Evolutionary conservation across 2,888 invertebrate species (phyloP), one percentile per base, ranked within the genome.

Genomic region (Eupithecia subfuscata): DNA sequence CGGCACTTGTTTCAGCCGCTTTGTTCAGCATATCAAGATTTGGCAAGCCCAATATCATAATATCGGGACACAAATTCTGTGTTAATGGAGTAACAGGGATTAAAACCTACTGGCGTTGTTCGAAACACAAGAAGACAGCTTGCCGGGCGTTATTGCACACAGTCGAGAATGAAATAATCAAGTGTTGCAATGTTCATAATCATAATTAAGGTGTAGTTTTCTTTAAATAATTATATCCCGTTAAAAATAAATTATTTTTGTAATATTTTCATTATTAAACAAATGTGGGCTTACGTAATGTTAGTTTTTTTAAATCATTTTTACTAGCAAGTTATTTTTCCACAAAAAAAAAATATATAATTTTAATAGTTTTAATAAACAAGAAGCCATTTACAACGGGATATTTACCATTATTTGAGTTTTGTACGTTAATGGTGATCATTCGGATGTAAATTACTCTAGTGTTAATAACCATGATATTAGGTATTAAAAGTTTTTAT

Each of bases 31-130:
- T 63, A n/a, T 82, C 87, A 1, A n/a, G 71, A 4, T 80, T 83
- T 9, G 89, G 89, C 6, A 84, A 83, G 0, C 80, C 79, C 2
- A 82, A 85, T 67, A 84, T 90, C 12, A 40, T 82, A 3, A 25
- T 84, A 16, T 74, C 75, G 0, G 88, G 90, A 0, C 85, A 84
- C 77, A 88, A 82, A 37, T 89, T 84, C 68, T 74, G 82, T 12
- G 84, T 81, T 69, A 89, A 88, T 22, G 80, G 81, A 3, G 70
- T 73, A 0, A 80, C 52, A 1, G 84, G 83, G 0, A 11, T 65
- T 0, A 86, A 84, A 48, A 82, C 82, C 0, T 77, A 89, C 30
- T 89, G 90, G 90, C 82, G 82, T 8, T 83, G 84, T 64, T 80
- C 78, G 3, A 81, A 73, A 12, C 82, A 82, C 30, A 73, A 79